phyloP scores from a whole-genome alignment of 1,140 invertebrate species.

The Penaeus japonicus region DNA sequence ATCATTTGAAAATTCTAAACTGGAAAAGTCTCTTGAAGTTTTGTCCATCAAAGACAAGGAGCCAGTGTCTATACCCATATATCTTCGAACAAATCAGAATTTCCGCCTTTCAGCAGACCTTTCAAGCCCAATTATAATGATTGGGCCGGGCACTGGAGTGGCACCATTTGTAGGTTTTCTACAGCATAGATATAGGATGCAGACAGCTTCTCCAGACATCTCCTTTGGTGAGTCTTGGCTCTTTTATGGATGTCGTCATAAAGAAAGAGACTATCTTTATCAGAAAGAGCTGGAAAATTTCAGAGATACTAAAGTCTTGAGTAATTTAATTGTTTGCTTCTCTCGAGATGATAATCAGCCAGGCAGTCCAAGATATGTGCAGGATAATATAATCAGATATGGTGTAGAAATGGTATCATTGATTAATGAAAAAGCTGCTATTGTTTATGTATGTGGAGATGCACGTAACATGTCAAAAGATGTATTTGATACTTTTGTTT shows the following conservation, averaged over 20 bases:
- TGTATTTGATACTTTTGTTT: conserved; percentile 71
- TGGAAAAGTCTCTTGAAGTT: background rate
- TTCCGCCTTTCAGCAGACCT: conserved; percentile 70
- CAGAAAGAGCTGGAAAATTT: conserved; percentile 69
- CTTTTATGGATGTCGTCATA: conserved; percentile 80
- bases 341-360: conserved; percentile 70
- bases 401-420: conserved; percentile 69
- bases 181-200: conserved; percentile 66
- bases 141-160: conserved; percentile 84
- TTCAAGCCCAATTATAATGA: conserved; percentile 74
- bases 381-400: conserved; percentile 71
- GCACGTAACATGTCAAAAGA: conserved; percentile 76
- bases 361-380: conserved; percentile 68
- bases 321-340: conserved; percentile 71
- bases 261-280: conserved; percentile 72
- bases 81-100: conserved; percentile 70
- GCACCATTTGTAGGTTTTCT: conserved; percentile 75
- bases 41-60: background rate
- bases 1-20: background rate
- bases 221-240: conserved; percentile 68
- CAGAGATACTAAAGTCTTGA: conserved; percentile 66
- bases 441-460: conserved; percentile 82
- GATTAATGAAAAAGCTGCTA: conserved; percentile 68
- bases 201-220: conserved; percentile 52
- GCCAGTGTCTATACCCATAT: conserved; percentile 67